Percentiles rank a stretch among this genome's conserved stretches.
Evolutionary conservation across 2,797 vertebrate species (phyloP).

Genomic region (Tragelaphus eurycerus): DNA sequence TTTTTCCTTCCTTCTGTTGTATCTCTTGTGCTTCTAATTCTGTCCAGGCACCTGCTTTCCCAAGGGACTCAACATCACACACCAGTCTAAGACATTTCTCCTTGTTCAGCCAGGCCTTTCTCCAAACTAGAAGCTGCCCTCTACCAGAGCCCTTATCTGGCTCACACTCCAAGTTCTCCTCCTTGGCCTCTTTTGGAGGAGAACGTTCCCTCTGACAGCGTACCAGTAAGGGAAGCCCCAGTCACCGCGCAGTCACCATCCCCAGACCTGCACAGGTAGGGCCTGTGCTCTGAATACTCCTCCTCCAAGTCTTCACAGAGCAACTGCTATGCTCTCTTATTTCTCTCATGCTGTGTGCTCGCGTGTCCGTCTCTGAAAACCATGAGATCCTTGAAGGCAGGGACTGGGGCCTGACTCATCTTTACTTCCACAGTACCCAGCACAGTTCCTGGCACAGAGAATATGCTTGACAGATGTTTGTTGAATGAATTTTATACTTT

Average conservation of each 20-base stretch:
- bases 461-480: neutral
- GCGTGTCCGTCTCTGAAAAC: neutral
- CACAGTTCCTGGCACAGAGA: neutral
- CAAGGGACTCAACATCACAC: neutral
- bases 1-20: neutral
- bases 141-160: neutral
- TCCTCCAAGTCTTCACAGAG: neutral
- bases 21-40: neutral
- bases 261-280: neutral
- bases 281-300: neutral
- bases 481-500: neutral
- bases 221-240: neutral
- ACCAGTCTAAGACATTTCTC: neutral
- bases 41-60: neutral
- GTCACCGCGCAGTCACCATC: rapidly evolving
- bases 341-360: neutral
- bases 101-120: neutral
- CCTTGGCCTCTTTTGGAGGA: neutral
- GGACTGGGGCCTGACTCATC: neutral
- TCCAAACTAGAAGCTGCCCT: neutral
- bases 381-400: neutral
- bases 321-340: neutral
- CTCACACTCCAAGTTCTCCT: neutral
- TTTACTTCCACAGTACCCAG: neutral
- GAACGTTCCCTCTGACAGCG: neutral